Conservation (phyloP, 2,888 invertebrate genomes). For the Plagodis dolabraria region DNA sequence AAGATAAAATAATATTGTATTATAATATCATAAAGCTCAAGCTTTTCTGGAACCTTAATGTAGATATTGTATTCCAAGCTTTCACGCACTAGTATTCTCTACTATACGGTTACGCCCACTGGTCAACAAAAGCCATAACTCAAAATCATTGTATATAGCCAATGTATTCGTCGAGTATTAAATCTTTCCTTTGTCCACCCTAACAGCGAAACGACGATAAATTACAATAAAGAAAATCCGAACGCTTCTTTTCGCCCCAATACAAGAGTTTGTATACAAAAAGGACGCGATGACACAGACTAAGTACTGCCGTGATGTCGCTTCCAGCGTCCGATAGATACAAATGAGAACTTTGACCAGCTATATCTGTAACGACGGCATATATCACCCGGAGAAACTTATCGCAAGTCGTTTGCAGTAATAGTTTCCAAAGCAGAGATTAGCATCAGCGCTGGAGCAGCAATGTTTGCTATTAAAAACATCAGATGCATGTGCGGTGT, state of each 20-base stretch:
- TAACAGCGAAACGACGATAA: constrained; percentile 41
- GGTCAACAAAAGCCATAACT: constrained; percentile 11
- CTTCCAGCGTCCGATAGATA: constrained; percentile 40
- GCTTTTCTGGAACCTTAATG: too few species aligned
- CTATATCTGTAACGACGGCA: constrained; percentile 26
- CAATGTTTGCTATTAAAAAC: constrained; percentile 9
- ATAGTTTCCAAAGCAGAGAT: constrained; percentile 17
- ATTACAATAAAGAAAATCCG: constrained; percentile 50
- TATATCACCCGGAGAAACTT: constrained; percentile 16
- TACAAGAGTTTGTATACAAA: constrained; percentile 13
- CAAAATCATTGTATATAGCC: constrained; percentile 25
- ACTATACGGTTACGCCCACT: constrained; percentile 1
- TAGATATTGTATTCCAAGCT: too few species aligned
- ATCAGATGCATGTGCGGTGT: constrained; percentile 14
- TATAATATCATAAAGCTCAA: too few species aligned
- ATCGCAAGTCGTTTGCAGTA: constrained; percentile 12
- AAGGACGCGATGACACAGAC: constrained; percentile 13
- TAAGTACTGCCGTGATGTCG: constrained; percentile 23
- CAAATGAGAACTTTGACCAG: constrained; percentile 49
- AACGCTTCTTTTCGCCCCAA: constrained; percentile 11
- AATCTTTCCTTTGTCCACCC: constrained; percentile 34
- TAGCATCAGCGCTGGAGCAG: constrained; percentile 11
- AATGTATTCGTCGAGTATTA: constrained; percentile 30
- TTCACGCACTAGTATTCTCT: too few species aligned
- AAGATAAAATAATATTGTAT: too few species aligned